Conservation (phyloP, 2,113 vertebrate genomes). For the Hippocampus guttulatus region DNA sequence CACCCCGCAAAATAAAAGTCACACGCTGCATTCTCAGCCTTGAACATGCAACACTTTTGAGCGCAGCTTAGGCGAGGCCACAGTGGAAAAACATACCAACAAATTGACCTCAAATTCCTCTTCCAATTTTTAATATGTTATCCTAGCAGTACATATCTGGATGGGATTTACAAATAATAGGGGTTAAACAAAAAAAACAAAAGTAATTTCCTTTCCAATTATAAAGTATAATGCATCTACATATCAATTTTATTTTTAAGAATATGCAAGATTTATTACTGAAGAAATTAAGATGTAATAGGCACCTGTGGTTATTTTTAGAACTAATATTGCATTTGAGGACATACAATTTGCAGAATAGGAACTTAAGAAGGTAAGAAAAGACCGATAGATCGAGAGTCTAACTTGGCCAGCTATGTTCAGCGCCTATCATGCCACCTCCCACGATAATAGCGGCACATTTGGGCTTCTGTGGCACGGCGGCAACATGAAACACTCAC, state of each 20-base stretch:
- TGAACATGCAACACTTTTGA: slow-evolving; percentile 20
- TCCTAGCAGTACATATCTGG: no score
- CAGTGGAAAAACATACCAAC: background rate
- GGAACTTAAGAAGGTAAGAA: background rate
- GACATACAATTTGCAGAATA: background rate
- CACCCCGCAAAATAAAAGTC: slow-evolving; percentile 18
- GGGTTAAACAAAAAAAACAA: background rate
- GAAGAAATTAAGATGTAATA: no score
- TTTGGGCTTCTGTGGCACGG: background rate
- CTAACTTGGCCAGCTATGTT: background rate
- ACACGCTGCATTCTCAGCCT: slow-evolving; percentile 31
- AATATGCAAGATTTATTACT: no score
- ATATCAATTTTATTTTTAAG: no score
- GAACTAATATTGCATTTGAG: background rate
- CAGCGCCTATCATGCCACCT: background rate
- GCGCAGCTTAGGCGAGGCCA: slow-evolving; percentile 6
- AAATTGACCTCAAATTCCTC: slow-evolving; percentile 9
- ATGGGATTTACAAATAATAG: no score
- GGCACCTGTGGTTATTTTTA: background rate
- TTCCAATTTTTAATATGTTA: background rate
- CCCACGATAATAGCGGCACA: background rate
- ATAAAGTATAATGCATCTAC: no score
- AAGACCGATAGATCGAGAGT: background rate
- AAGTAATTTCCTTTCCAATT: background rate
- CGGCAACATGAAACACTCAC: background rate